A percentile compares a stretch with the other conserved stretches of the same genome.
Conservation (phyloP, 2,113 vertebrate genomes). For the Hystrix cristata region DNA sequence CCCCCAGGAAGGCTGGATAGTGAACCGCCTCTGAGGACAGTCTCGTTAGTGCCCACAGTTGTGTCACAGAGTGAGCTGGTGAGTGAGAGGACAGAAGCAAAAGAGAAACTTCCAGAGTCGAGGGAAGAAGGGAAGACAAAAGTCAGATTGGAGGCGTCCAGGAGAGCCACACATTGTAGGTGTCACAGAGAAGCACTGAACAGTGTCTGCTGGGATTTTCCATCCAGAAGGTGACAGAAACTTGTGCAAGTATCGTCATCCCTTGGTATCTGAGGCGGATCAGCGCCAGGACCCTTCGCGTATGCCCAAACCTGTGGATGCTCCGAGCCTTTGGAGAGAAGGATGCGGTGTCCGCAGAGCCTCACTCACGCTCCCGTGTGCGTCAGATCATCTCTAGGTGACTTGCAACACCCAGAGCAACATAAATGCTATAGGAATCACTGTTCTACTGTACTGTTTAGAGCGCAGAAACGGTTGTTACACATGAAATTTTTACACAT, state of each 20-base stretch:
- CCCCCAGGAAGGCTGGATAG: not conserved
- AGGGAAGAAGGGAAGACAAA: not conserved
- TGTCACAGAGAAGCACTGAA: not conserved
- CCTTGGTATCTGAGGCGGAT: not conserved
- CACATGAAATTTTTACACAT: not conserved
- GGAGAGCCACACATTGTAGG: not conserved
- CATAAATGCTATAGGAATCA: not conserved
- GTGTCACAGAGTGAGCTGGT: not conserved
- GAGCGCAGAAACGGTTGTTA: not conserved
- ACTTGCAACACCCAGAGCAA: too few relatives aligned
- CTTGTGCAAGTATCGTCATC: not conserved
- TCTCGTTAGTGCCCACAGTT: not conserved
- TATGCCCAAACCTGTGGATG: too few relatives aligned
- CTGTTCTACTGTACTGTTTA: not conserved
- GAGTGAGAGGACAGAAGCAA: too few relatives aligned
- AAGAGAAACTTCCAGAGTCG: not conserved
- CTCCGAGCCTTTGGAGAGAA: not conserved
- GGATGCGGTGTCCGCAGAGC: too few relatives aligned
- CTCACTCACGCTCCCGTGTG: accelerated
- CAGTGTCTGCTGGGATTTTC: not conserved
- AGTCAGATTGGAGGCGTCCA: not conserved
- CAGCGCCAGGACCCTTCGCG: not conserved
- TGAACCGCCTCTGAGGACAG: not conserved
- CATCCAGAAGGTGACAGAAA: not conserved
- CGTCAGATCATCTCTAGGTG: not conserved